Base-by-base conservation (phyloP, 2,888 invertebrate species). In the Brachyptera risi region DNA sequence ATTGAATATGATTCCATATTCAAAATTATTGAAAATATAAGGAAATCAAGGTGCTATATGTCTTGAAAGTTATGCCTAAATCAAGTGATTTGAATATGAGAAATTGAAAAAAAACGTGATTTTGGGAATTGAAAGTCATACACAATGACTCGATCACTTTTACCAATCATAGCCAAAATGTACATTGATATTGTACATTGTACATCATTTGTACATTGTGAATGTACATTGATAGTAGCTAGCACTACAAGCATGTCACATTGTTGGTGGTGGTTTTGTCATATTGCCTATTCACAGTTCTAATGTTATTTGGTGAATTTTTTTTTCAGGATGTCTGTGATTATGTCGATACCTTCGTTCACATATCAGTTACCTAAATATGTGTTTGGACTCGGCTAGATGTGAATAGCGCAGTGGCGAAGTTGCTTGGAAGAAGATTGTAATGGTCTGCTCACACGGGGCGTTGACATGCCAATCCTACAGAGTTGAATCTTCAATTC, bases 331-430 rank as follows among this genome's bases (percentile, higher is more conserved):
- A 85, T 91, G 82, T 90, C 90, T 64, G 85, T 91, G 76, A 80
- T 92, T 70, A 88, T 90, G 84, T 90, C 91, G 69, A 87, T 92
- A 74, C 91, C 91, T 68, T 85, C 90, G 77, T 84, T 87, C 72
- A 88, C 88, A 62, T 87, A 85, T 75, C 86, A 87, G 76, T 81
- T 92, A 79, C 92, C 92, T 72, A 91, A 90, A 79, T 91, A 90
- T 74, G 89, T 92, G 68, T 80, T 92, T 79, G 89, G 90, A 65
- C 80, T 90, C 70, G 89, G 90, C 73, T 91, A 83, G 31, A 11
- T 31, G n/a, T n/a, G n/a, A n/a, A n/a, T n/a, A n/a, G n/a, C n/a
- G n/a, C n/a, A n/a, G n/a, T n/a, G n/a, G n/a, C n/a, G n/a, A n/a
- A n/a, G n/a, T n/a, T n/a, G n/a, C n/a, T n/a, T n/a, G n/a, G n/a